These are phyloP conservation scores for Brachionus koreanus DNA, from an alignment of 1,140 invertebrate species.

Conservation along the genomic window DNA sequence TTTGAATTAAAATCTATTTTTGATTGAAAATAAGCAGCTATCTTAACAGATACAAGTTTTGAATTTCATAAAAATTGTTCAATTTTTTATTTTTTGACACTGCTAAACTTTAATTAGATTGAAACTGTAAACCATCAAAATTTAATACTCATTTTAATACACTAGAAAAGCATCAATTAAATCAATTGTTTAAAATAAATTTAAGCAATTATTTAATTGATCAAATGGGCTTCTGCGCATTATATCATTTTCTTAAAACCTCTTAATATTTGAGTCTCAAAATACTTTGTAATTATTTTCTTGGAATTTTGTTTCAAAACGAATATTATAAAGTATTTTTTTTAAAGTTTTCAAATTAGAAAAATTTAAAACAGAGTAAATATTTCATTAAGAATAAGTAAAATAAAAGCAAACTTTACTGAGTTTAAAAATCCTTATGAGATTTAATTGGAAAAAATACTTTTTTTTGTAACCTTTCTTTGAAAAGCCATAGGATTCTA, in stretches of 20 bases:
- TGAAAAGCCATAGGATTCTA: not conserved
- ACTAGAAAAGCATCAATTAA: not conserved
- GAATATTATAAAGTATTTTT: not conserved
- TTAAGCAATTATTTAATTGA: not conserved
- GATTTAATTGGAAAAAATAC: constrained; percentile 7
- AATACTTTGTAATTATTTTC: not conserved
- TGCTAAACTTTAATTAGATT: not conserved
- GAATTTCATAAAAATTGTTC: not conserved
- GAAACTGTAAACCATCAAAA: constrained; percentile 1
- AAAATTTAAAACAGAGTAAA: not conserved
- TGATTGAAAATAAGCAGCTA: not conserved
- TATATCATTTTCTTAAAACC: not conserved
- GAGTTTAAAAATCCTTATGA: not conserved
- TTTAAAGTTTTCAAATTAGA: not conserved
- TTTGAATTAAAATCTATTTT: constrained; percentile 1
- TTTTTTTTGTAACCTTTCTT: not conserved
- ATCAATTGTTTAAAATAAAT: not conserved
- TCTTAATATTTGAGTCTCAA: not conserved
- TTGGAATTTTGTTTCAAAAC: not conserved
- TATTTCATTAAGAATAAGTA: not conserved
- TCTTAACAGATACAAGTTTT: not conserved
- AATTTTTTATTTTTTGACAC: not conserved
- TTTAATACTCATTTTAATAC: not conserved
- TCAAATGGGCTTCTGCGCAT: not conserved
- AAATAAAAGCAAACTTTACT: not conserved